These are phyloP conservation scores for Xanthia togata DNA, from an alignment of 2,888 invertebrate genomes.

Conservation along the genomic window DNA sequence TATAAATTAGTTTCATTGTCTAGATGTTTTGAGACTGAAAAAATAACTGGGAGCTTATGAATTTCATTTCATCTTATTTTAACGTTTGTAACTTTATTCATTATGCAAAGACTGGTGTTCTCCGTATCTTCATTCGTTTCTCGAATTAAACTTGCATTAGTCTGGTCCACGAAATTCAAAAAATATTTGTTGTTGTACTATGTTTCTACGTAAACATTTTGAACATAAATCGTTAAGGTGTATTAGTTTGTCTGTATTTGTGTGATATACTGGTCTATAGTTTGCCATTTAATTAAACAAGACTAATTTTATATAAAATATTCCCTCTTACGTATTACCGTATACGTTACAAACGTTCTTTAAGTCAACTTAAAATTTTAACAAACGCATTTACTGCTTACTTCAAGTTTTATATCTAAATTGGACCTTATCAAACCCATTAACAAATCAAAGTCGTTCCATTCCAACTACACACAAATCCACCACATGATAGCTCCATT, in stretches of 20 bases:
- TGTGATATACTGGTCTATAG: neutral
- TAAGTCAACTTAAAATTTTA: neutral
- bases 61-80: conserved; percentile 42
- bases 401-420: neutral
- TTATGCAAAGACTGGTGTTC: conserved; percentile 3
- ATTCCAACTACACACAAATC: conserved; percentile 39
- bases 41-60: conserved; percentile 41
- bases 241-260: neutral
- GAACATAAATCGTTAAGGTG: neutral
- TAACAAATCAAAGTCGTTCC: conserved; percentile 33
- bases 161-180: neutral
- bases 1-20: conserved; percentile 52
- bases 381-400: neutral
- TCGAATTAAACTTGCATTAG: neutral
- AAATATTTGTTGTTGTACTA: neutral
- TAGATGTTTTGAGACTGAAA: conserved; percentile 25
- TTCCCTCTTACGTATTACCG: no score
- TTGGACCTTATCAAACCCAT: conserved; percentile 25
- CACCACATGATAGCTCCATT: conserved; percentile 48
- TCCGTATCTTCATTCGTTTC: neutral
- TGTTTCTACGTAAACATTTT: neutral
- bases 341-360: neutral
- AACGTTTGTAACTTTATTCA: conserved; percentile 21
- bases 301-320: neutral
- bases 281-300: neutral